phyloP scores from a whole-genome alignment of 2,888 invertebrate genomes.

The Carabus problematicus region DNA sequence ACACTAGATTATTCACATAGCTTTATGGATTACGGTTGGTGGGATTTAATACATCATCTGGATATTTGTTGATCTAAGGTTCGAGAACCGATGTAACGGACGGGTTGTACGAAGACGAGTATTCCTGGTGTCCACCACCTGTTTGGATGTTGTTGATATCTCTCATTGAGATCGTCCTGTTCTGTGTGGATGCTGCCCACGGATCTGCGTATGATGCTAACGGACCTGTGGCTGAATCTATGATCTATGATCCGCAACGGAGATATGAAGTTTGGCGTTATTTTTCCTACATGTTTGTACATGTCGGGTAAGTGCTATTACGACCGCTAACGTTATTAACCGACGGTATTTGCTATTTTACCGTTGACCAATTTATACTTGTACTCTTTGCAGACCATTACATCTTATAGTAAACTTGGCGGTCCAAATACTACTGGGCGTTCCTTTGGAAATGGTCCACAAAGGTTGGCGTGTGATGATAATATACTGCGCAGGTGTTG shows the following conservation, averaged over 20 bases:
- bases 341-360: not conserved
- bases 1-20: too few species aligned
- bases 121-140: conserved; percentile 91
- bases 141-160: conserved; percentile 92
- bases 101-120: conserved; percentile 88
- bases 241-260: conserved; percentile 87
- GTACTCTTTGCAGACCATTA: conserved; percentile 71
- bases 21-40: too few species aligned
- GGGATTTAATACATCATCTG: too few species aligned
- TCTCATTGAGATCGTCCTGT: conserved; percentile 82
- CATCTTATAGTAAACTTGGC: conserved; percentile 91
- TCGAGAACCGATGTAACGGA: conserved; percentile 59
- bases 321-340: not conserved
- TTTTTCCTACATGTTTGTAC: conserved; percentile 95
- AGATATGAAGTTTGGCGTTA: conserved; percentile 93
- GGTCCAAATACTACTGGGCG: conserved; percentile 90
- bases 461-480: conserved; percentile 90
- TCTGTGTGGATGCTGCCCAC: conserved; percentile 58
- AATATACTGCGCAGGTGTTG: conserved; percentile 84
- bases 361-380: too few species aligned
- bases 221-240: conserved; percentile 76
- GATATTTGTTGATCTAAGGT: not conserved
- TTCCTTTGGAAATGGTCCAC: conserved; percentile 96
- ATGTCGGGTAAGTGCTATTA: conserved; percentile 76
- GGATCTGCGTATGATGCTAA: conserved; percentile 58